A percentile compares a stretch with the other conserved stretches of the same genome.
Conservation (phyloP, 2,888 invertebrate species). For the Erebia palarica region DNA sequence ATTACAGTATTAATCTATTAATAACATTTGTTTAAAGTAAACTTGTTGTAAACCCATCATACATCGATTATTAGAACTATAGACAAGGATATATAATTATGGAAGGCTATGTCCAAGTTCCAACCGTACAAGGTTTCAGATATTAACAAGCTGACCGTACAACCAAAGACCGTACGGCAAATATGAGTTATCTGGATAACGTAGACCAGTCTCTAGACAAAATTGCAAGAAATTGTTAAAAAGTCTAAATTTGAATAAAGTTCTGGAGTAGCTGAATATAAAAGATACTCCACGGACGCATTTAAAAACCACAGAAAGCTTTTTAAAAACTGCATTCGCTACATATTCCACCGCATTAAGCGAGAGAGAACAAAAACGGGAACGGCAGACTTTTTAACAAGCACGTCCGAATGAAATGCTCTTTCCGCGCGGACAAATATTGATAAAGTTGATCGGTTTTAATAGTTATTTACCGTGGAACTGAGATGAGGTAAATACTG, state of each 20-base stretch:
- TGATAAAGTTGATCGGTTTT: conserved; percentile 51
- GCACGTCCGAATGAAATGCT: conserved; percentile 23
- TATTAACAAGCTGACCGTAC: too few species aligned
- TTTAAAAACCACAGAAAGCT: conserved; percentile 14
- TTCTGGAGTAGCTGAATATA: conserved; percentile 2
- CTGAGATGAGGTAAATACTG: conserved; percentile 44
- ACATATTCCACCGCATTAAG: conserved; percentile 8
- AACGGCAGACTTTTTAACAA: conserved; percentile 5
- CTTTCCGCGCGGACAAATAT: conserved; percentile 47
- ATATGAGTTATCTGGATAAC: too few species aligned
- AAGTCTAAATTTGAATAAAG: background rate
- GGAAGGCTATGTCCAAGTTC: too few species aligned
- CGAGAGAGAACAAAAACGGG: background rate
- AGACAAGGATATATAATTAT: too few species aligned
- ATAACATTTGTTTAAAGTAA: too few species aligned
- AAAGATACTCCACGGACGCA: conserved; percentile 4
- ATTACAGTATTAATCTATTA: too few species aligned
- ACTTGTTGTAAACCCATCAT: too few species aligned
- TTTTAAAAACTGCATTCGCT: conserved; percentile 10
- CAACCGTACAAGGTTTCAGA: too few species aligned
- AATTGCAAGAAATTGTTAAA: background rate
- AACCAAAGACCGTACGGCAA: too few species aligned
- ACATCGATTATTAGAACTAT: too few species aligned
- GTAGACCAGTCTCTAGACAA: too few species aligned
- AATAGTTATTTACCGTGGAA: conserved; percentile 46